phyloP scores from a whole-genome alignment of 2,797 vertebrate species.

The Cryptoblepharus egeriae region DNA sequence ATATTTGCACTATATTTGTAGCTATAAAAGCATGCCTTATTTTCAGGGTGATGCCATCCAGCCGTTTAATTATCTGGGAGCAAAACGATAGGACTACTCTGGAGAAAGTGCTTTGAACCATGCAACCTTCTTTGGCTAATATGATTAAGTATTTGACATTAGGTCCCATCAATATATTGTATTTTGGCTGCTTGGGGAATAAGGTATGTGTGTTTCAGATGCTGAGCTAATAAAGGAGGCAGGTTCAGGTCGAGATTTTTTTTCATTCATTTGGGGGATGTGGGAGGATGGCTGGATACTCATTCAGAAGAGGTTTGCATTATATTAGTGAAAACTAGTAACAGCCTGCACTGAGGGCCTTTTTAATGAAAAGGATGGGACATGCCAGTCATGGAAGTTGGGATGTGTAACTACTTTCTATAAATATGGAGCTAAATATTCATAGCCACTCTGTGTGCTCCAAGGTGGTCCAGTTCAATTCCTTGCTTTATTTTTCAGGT shows the following conservation, averaged over 20 bases:
- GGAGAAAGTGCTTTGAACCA: background rate
- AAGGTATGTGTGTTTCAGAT: background rate
- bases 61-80: background rate
- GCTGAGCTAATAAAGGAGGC: background rate
- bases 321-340: background rate
- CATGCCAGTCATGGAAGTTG: background rate
- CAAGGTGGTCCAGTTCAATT: too few species aligned
- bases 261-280: background rate
- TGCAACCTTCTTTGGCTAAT: background rate
- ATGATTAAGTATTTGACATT: background rate
- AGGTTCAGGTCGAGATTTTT: background rate
- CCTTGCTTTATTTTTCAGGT: background rate
- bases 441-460: too few species aligned
- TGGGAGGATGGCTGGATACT: background rate
- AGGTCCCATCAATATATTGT: background rate
- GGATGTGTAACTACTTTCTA: too few species aligned
- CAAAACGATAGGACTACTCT: background rate
- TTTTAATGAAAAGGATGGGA: background rate
- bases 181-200: background rate
- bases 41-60: background rate
- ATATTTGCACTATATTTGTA: background rate
- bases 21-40: background rate
- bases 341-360: background rate
- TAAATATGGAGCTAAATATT: background rate
- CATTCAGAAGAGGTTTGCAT: background rate